Evolutionary conservation across 2,113 vertebrate genomes (phyloP).

Genomic region (Taurulus bubalis): DNA sequence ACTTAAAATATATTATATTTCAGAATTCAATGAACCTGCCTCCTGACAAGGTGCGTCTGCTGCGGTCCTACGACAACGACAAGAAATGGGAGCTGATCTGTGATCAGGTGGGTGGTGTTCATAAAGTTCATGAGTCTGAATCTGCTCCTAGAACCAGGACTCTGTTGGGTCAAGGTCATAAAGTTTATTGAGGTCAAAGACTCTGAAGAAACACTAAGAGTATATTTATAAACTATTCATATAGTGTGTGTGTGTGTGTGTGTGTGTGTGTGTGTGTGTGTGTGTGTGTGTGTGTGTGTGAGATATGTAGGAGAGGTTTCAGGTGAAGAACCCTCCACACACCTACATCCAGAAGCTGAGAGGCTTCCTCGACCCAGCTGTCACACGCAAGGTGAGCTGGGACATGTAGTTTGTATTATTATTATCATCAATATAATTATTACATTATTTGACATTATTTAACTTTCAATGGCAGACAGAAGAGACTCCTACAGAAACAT

Average conservation of each 20-base stretch:
- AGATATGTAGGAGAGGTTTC: constrained; percentile 89
- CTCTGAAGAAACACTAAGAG: background rate
- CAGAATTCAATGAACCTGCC: constrained; percentile 98
- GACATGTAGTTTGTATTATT: background rate
- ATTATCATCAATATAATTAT: too few species aligned
- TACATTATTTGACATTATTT: too few species aligned
- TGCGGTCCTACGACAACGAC: constrained; percentile 95
- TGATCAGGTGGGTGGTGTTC: constrained; percentile 87
- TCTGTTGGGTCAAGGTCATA: too few species aligned
- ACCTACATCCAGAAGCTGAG: constrained; percentile 95
- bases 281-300: background rate
- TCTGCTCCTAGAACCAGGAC: background rate
- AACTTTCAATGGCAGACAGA: too few species aligned
- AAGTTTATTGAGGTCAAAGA: background rate
- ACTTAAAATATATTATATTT: constrained; percentile 20
- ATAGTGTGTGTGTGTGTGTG: too few species aligned
- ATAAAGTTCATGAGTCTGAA: background rate
- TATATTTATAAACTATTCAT: too few species aligned
- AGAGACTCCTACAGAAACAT: too few species aligned
- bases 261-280: too few species aligned
- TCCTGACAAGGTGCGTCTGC: constrained; percentile 93
- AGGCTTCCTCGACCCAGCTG: constrained; percentile 92
- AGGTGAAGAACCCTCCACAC: constrained; percentile 96
- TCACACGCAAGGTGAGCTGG: constrained; percentile 91
- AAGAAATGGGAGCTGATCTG: constrained; percentile 93